Evolutionary conservation across 2,113 vertebrate genomes (phyloP).

Genomic region (Scytalopus superciliaris): DNA sequence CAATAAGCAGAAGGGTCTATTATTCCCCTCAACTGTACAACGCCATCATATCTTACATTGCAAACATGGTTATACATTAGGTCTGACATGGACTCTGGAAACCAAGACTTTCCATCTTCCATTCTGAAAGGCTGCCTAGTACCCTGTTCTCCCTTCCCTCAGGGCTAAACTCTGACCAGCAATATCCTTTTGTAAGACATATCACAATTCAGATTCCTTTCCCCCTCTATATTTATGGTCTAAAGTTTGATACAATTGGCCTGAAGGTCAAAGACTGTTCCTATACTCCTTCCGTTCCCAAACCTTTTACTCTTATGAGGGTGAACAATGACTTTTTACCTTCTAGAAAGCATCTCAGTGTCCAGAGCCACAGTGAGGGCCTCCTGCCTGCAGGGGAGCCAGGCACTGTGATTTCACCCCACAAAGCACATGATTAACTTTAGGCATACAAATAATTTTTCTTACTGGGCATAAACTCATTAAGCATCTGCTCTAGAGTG

Average conservation of each 20-base stretch:
- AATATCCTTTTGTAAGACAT: neutral
- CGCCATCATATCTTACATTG: neutral
- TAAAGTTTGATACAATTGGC: neutral
- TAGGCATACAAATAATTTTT: neutral
- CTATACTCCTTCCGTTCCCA: neutral
- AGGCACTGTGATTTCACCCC: neutral
- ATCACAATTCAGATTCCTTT: neutral
- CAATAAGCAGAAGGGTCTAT: neutral
- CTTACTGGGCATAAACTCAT: neutral
- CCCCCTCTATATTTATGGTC: neutral
- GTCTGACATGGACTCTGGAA: neutral
- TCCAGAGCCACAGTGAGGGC: neutral
- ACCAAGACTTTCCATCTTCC: neutral
- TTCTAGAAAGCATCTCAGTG: neutral
- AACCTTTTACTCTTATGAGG: neutral
- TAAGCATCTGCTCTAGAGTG: neutral
- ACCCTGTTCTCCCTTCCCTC: neutral
- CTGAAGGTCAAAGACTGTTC: neutral
- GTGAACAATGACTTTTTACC: neutral
- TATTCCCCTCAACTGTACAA: neutral
- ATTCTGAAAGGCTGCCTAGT: neutral
- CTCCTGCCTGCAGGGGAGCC: neutral
- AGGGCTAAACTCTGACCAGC: neutral
- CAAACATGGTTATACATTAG: neutral
- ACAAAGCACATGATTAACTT: conserved; percentile 1